These are phyloP conservation scores for Penelope pileata DNA, from an alignment of 2,113 vertebrate species.

Conservation along the genomic window DNA sequence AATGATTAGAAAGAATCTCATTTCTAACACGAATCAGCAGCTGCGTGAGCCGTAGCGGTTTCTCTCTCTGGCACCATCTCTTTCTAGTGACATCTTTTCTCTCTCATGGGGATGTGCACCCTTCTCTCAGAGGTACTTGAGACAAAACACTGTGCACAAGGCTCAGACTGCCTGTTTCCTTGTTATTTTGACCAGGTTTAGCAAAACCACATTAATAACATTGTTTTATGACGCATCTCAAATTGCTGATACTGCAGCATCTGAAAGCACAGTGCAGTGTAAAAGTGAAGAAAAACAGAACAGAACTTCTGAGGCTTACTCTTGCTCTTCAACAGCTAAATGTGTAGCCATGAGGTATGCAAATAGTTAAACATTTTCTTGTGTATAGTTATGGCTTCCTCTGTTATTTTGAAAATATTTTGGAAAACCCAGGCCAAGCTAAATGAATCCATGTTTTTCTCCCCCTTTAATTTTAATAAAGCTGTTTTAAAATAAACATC, in stretches of 20 bases:
- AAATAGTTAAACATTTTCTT: neutral
- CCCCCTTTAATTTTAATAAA: neutral
- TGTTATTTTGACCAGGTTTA: neutral
- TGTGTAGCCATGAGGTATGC: neutral
- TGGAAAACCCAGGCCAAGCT: neutral
- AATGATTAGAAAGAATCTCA: neutral
- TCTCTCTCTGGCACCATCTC: neutral
- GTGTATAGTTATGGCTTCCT: neutral
- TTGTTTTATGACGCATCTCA: neutral
- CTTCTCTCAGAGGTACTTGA: neutral
- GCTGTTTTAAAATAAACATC: neutral
- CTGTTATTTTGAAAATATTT: neutral
- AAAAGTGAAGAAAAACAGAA: neutral
- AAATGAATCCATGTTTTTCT: neutral
- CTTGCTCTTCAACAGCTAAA: neutral
- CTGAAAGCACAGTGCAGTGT: neutral
- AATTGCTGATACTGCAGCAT: neutral
- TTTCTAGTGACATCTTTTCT: neutral
- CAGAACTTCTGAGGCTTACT: neutral
- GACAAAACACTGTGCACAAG: neutral
- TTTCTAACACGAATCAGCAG: neutral
- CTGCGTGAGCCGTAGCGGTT: neutral
- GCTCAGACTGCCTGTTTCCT: neutral
- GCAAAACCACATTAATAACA: neutral
- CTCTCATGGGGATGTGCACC: neutral